Conservation (phyloP, 1,140 invertebrate species). For the Cotesia typhae region DNA sequence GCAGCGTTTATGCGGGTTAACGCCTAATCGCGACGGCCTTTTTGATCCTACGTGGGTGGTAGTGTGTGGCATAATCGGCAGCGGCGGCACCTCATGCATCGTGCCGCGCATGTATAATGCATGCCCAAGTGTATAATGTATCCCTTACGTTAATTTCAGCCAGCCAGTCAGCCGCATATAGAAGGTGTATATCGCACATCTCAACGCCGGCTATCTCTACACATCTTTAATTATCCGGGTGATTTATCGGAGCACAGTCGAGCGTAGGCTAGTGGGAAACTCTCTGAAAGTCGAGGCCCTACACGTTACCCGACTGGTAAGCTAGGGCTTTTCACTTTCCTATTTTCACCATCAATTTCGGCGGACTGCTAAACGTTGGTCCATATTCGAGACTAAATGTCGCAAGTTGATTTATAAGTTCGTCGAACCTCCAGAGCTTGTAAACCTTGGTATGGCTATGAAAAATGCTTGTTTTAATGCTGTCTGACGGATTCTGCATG, state of each 20-base stretch:
- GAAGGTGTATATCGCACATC: constrained; percentile 34
- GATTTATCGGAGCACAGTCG: constrained; percentile 48
- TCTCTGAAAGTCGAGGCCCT: constrained; percentile 40
- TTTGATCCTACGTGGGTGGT: constrained; percentile 40
- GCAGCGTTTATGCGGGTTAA: constrained; percentile 43
- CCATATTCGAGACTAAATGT: constrained; percentile 27
- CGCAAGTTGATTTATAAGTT: constrained; percentile 38
- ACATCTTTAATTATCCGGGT: constrained; percentile 56
- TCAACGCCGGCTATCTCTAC: constrained; percentile 51
- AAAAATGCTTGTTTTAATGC: too few relatives aligned
- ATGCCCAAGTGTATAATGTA: constrained; percentile 28
- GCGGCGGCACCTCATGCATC: constrained; percentile 32
- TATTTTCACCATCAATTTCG: background rate
- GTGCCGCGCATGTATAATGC: constrained; percentile 48
- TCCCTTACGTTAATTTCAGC: constrained; percentile 4
- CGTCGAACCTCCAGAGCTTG: constrained; percentile 19
- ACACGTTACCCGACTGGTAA: constrained; percentile 17
- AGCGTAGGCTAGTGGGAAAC: constrained; percentile 44
- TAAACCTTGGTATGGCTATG: too few relatives aligned
- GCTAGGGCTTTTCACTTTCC: background rate
- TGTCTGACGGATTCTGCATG: too few relatives aligned
- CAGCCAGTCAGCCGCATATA: background rate
- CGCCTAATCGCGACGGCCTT: constrained; percentile 39
- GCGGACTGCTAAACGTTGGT: background rate
- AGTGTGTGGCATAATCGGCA: constrained; percentile 4